Base-by-base conservation (phyloP, 2,113 vertebrate genomes). In the Hydrochoerus hydrochaeris region DNA sequence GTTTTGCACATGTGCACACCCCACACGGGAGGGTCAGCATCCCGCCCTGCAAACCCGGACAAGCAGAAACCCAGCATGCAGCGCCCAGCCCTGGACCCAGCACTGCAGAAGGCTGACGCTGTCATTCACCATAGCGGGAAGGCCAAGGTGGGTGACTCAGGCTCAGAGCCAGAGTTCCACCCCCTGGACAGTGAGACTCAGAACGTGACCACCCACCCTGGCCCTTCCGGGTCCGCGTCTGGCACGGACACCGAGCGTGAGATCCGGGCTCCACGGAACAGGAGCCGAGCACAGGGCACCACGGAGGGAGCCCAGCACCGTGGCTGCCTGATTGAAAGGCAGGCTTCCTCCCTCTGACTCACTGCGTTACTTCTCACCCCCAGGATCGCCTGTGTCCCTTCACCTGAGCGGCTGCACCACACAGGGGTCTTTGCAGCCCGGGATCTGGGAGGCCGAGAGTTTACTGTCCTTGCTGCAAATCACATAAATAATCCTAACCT, bases 401-500 rank as follows among this genome's bases (percentile, higher is more conserved):
- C 1, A 54, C 52, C 49, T 49, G 46, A 49, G 46, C 46, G 46
- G 46, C 46, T 49, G 46, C 9, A 5, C 85, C 77, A 83, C 75
- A 84, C 62, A 14, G 58, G 46, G n/a, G 19, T 60, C 60, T n/a
- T 14, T 87, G 35, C 71, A 88, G n/a, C 49, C 77, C 77, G 35
- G 73, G 46, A 16, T 82, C 71, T 65, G 26, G 38, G 26, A 46
- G 30, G 46, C 24, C 90, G 41, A 22, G 60, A 62, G 85, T 58
- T 80, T 38, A 91, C 30, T 4, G 41, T 49, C 82, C 19, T 67
- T 88, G 84, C 46, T 38, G 60, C 46, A 78, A 78, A 91, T 67
- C 24, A 24, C 65, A 87, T 41, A 84, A 85, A 78, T 73, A 73
- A 94, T 90, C 9, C 88, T 44, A 35, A 90, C 44, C 78, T 60